Evolutionary conservation across 2,888 invertebrate genomes (phyloP), one percentile per base, ranked within the genome.

Genomic region (Galeopsomyia nigrocyanea): DNA sequence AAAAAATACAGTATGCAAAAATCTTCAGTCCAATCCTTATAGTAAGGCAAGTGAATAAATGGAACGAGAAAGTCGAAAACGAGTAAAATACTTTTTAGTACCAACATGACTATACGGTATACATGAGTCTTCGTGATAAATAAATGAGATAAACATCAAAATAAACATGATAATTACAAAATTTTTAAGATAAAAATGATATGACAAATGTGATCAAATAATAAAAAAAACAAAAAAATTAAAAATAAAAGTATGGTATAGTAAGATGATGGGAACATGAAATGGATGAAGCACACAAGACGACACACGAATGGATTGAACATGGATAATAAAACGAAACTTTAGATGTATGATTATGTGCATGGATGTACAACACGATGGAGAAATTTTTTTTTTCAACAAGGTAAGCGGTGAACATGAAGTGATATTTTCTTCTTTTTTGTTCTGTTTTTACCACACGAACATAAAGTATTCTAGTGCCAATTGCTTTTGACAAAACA

Each of bases 11-110:
- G n/a, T 56, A 47, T 55, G 82, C 79, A 82, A 82, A 39, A 84
- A 82, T 81, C 82, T 84, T 83, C 82, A 82, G 82, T 86, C 85
- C 85, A 85, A 85, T 85, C 84, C 85, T 86, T 84, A 86, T 85
- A 86, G 86, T 85, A 85, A 85, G 85, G 84, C 82, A 81, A 26
- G 80, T 81, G 80, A 79, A 77, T 82, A 79, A 39, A 81, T 81
- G 82, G 82, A 82, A 80, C 82, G 76, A 81, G 79, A 84, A 77
- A 79, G 75, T 80, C 17, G 16, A 56, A 26, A 77, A 76, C 73
- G 77, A 77, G 75, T 77, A 66, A 72, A 77, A 75, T 73, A 76
- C 73, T 39, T 39, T 77, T 39, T 77, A 77, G 58, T 64, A 67
- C 75, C 73, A 75, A 73, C 58, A 73, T 58, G 74, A 71, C 49